Percentiles rank a stretch among this genome's conserved stretches.
These are phyloP conservation scores for Alloscopus bannaensis DNA, from an alignment of 2,888 invertebrate species.

Conservation along the genomic window DNA sequence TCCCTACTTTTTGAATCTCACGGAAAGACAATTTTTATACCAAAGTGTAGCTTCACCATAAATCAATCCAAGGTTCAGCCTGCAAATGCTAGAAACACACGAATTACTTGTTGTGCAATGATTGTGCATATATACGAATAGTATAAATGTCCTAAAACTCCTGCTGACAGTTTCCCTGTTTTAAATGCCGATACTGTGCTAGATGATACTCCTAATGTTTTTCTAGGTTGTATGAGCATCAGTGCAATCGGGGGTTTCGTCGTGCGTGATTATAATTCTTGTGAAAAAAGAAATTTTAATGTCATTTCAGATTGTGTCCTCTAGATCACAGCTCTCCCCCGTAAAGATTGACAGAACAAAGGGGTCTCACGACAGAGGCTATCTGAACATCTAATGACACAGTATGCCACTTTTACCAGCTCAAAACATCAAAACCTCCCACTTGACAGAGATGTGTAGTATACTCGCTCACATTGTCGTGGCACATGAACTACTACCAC, in stretches of 20 bases:
- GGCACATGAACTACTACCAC: neutral
- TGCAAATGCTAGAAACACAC: neutral
- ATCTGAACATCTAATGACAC: constrained; percentile 63
- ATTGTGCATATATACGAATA: neutral
- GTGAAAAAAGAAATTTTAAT: constrained; percentile 34
- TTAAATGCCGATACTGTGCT: constrained; percentile 47
- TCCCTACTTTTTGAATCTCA: too few species aligned
- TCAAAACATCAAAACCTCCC: constrained; percentile 2
- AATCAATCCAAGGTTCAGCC: too few species aligned
- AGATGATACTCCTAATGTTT: too few species aligned
- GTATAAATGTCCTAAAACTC: constrained; percentile 52
- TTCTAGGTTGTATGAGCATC: too few species aligned
- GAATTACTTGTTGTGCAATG: neutral
- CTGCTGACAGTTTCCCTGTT: constrained; percentile 54
- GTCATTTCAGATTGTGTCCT: constrained; percentile 38
- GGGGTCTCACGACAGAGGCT: constrained; percentile 45
- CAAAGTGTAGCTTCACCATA: too few species aligned
- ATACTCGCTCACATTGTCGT: too few species aligned
- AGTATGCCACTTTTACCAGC: constrained; percentile 45
- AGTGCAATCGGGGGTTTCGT: constrained; percentile 11
- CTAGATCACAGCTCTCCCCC: constrained; percentile 24
- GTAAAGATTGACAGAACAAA: constrained; percentile 73
- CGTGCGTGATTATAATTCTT: constrained; percentile 46
- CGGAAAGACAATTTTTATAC: too few species aligned
- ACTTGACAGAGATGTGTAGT: too few species aligned